These are phyloP conservation scores for Calosoma granatense DNA, from an alignment of 1,140 invertebrate genomes.

Conservation along the genomic window DNA sequence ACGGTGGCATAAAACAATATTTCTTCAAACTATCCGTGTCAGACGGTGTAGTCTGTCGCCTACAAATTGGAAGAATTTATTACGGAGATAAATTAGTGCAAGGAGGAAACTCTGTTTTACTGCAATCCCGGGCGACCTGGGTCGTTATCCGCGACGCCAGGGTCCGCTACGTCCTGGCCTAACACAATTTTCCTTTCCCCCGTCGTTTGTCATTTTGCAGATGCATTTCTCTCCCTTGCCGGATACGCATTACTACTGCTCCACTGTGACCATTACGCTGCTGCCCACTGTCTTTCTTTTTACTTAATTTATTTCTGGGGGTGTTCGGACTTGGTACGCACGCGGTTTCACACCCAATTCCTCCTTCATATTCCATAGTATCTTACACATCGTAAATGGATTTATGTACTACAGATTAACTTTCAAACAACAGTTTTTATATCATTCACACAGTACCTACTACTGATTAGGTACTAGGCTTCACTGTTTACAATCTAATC, in stretches of 20 bases:
- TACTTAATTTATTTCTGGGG: neutral
- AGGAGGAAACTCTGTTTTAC: constrained; percentile 9
- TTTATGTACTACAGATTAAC: too few relatives aligned
- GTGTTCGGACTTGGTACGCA: neutral
- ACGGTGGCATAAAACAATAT: constrained; percentile 4
- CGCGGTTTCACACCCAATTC: neutral
- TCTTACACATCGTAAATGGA: neutral
- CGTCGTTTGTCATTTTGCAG: constrained; percentile 4
- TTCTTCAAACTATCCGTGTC: constrained; percentile 3
- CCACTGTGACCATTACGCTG: constrained; percentile 5
- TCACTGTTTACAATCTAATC: too few relatives aligned
- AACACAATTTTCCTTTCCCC: constrained; percentile 5
- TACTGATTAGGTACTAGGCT: too few relatives aligned
- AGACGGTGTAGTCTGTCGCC: neutral
- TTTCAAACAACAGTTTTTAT: too few relatives aligned
- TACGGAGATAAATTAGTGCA: constrained; percentile 9
- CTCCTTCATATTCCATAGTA: neutral
- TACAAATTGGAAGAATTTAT: constrained; percentile 9
- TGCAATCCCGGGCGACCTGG: constrained; percentile 2
- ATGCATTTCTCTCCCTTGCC: neutral
- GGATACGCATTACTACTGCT: neutral
- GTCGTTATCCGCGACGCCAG: neutral
- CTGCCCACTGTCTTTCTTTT: neutral
- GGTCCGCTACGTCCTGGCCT: neutral
- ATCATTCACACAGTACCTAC: too few relatives aligned